Percentiles rank a stretch among this genome's conserved stretches.
Evolutionary conservation across 2,797 vertebrate genomes (phyloP).

Genomic region (Myoxocephalus aenaeus): DNA sequence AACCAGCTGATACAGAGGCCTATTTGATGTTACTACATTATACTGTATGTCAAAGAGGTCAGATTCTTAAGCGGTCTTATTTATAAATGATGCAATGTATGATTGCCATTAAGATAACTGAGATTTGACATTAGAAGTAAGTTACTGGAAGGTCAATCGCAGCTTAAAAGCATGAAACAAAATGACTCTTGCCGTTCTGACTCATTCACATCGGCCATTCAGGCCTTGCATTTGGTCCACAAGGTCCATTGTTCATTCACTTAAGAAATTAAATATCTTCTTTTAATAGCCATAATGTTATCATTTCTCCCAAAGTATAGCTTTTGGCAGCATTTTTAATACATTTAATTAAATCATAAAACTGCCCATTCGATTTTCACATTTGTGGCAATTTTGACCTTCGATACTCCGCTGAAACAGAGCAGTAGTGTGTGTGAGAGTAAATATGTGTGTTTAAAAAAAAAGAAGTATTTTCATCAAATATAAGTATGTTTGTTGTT

Average conservation of each 20-base stretch:
- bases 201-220: neutral
- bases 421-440: neutral
- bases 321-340: neutral
- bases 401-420: neutral
- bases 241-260: conserved; percentile 6
- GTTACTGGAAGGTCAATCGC: conserved; percentile 17
- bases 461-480: neutral
- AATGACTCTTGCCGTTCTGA: neutral
- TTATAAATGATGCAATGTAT: conserved; percentile 14
- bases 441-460: neutral
- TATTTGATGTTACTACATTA: conserved; percentile 5
- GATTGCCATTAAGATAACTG: conserved; percentile 9
- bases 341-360: neutral
- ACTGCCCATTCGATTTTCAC: neutral
- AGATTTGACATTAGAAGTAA: conserved; percentile 17
- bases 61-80: conserved; percentile 32
- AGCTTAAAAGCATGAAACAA: conserved; percentile 34
- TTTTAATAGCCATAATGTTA: conserved; percentile 12
- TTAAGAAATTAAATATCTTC: conserved; percentile 21
- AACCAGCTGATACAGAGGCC: neutral
- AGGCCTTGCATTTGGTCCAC: conserved; percentile 8
- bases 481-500: neutral
- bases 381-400: neutral
- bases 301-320: neutral
- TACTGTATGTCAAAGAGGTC: conserved; percentile 20